A percentile compares a stretch with the other conserved stretches of the same genome.
Evolutionary conservation across 1,140 invertebrate genomes (phyloP).

Genomic region (Tetramorium parvispinum): DNA sequence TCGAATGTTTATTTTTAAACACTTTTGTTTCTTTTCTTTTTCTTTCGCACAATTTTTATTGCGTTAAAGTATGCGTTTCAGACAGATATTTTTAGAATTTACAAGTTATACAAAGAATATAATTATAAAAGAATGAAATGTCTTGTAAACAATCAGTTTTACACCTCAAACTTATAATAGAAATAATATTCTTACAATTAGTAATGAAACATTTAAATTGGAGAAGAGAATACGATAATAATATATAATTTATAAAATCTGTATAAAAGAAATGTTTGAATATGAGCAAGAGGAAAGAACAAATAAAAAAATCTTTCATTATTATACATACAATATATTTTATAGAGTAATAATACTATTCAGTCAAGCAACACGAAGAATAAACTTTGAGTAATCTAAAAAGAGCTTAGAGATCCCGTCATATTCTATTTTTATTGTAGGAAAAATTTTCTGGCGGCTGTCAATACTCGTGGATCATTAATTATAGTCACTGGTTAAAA

Average conservation of each 20-base stretch:
- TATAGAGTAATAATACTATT: not conserved
- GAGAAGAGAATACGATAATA: not conserved
- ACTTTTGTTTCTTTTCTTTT: not conserved
- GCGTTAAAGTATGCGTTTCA: not conserved
- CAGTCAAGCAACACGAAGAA: not conserved
- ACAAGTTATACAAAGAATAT: not conserved
- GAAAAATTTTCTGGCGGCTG: constrained; percentile 2
- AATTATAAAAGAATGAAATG: not conserved
- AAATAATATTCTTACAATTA: not conserved
- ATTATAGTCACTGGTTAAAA: constrained; percentile 6
- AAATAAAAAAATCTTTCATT: not conserved
- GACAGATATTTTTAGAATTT: not conserved
- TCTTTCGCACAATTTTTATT: not conserved
- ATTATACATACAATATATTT: not conserved
- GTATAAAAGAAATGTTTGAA: not conserved
- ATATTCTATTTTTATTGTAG: constrained; percentile 38
- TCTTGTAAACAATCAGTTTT: not conserved
- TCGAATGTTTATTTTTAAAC: not conserved
- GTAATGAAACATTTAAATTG: not conserved
- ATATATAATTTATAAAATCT: not conserved
- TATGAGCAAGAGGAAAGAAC: no score
- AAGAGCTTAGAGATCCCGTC: constrained; percentile 9
- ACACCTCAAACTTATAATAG: not conserved
- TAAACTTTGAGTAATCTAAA: constrained; percentile 18
- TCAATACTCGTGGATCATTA: constrained; percentile 16